These are phyloP conservation scores for Porites cylindrica DNA, from an alignment of 92 coral and sea anemone genomes.

Conservation along the genomic window DNA sequence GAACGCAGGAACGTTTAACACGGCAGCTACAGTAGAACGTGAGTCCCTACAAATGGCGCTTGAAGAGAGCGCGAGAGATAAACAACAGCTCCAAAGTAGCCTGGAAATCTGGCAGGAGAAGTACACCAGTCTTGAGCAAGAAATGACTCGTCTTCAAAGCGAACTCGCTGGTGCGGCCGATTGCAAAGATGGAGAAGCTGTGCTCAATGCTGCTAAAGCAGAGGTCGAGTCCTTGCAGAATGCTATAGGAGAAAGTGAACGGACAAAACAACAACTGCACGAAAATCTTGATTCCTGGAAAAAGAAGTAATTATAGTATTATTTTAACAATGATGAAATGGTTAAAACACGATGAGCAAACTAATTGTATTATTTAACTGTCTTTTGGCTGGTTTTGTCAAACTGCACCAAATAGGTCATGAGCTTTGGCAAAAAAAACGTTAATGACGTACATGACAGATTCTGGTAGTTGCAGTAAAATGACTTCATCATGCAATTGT, in stretches of 20 bases:
- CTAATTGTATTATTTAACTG: too few species aligned
- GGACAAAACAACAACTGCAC: background rate
- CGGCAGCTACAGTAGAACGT: background rate
- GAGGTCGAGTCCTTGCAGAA: background rate
- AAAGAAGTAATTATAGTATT: background rate
- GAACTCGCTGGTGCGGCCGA: slow-evolving; percentile 6
- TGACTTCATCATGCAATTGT: too few species aligned
- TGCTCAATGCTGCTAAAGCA: background rate
- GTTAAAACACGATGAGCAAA: too few species aligned
- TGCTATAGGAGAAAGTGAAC: background rate
- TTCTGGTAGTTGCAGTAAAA: too few species aligned
- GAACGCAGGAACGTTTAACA: background rate
- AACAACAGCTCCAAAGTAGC: background rate
- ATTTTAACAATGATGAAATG: background rate
- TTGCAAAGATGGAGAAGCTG: background rate
- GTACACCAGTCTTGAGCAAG: slow-evolving; percentile 16
- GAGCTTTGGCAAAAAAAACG: too few species aligned
- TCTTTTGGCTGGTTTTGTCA: too few species aligned
- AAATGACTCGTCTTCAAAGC: slow-evolving; percentile 5
- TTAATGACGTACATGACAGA: too few species aligned
- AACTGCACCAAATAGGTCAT: too few species aligned
- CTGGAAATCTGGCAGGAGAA: slow-evolving; percentile 13
- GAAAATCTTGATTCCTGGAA: slow-evolving; percentile 4
- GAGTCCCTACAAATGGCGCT: slow-evolving; percentile 14
- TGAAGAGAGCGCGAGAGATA: slow-evolving; percentile 10